phyloP scores from a whole-genome alignment of 2,797 vertebrate species.

The Novumbra hubbsi region DNA sequence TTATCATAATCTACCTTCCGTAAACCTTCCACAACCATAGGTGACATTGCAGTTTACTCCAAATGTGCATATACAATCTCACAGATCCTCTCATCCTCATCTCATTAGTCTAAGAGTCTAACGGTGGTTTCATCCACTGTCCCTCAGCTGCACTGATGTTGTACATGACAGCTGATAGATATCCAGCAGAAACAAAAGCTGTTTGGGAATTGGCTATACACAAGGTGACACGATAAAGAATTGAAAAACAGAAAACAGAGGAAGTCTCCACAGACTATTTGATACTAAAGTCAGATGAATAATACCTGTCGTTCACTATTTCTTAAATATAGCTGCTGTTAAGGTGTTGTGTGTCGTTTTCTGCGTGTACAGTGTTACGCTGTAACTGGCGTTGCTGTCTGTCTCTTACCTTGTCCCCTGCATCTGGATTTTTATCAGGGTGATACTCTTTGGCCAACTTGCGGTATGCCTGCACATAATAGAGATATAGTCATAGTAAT shows the following conservation, averaged over 20 bases:
- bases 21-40: background rate
- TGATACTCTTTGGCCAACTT: conserved; percentile 97
- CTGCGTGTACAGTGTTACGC: background rate
- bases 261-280: background rate
- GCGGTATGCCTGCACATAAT: conserved; percentile 83
- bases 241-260: background rate
- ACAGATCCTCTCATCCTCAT: background rate
- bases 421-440: conserved; percentile 96
- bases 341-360: background rate
- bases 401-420: conserved; percentile 90
- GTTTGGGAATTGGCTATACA: background rate
- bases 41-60: conserved; percentile 6
- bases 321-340: background rate
- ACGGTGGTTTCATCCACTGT: background rate
- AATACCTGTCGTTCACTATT: background rate
- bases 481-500: background rate
- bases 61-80: background rate
- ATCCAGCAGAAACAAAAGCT: background rate
- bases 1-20: background rate
- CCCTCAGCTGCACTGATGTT: background rate
- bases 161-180: background rate
- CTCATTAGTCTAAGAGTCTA: background rate
- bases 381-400: conserved; percentile 3
- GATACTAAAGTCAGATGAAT: background rate
- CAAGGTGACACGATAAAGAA: background rate